Base-by-base conservation (phyloP, 2,113 vertebrate genomes). In the Cyanoliseus patagonus region DNA sequence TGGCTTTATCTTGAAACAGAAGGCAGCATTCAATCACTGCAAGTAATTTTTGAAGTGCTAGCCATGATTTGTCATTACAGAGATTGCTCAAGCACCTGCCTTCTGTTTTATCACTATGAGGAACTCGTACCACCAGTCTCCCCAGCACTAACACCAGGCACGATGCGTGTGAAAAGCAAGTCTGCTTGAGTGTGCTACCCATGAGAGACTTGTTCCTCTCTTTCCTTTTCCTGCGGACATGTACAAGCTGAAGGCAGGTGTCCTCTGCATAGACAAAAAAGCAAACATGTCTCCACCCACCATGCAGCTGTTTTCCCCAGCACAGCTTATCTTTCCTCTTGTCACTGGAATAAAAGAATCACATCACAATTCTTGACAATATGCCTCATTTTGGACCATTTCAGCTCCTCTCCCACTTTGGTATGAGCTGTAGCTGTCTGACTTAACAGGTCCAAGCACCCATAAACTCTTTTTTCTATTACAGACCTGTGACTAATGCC, bases 161-260 rank as follows among this genome's bases (percentile, higher is more conserved):
- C 3, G 37, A 63, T 47, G 22, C n/a, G 17, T 5, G 23, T 33
- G 24, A 73, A 72, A 77, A 70, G 25, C 46, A 39, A n/a, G 4
- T 17, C 49, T 41, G 9, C 57, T 7, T 42, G 22, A 47, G 68
- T 0, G 2, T 4, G 8, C 31, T 13, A 47, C 28, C 30, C 23
- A 33, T 2, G 30, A 63, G 44, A 64, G 44, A 13, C 12, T 5
- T 8, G 49, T 22, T 44, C 9, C 35, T 25, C 42, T 57, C 62
- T 8, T 24, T 30, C 22, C 69, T 70, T 41, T 13, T 61, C 77
- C 67, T 27, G 8, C 0, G 0, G n/a, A 33, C 7, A 6, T 0
- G 9, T 28, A 20, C 17, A 25, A 64, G 66, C 70, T 63, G 59
- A 77, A 82, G 47, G 6, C 14, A 5, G 41, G 4, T 61, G 20